These are phyloP conservation scores for Elmis aenea DNA, from an alignment of 2,888 invertebrate genomes.

Conservation along the genomic window DNA sequence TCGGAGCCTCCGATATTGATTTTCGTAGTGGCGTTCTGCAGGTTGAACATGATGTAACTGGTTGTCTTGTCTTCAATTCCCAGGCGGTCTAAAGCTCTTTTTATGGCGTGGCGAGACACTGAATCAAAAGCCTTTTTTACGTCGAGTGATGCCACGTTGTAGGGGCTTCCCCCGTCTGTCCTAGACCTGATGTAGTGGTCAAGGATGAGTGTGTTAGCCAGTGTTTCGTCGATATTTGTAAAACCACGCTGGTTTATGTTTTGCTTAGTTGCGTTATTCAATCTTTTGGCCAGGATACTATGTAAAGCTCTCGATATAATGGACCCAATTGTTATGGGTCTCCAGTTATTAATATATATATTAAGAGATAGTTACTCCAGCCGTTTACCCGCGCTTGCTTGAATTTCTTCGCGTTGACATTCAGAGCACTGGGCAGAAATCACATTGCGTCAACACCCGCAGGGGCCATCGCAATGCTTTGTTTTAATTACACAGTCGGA, in stretches of 20 bases:
- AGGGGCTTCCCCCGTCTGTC: slow-evolving; percentile 26
- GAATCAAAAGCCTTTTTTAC: slow-evolving; percentile 44
- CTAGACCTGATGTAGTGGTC: too few species aligned
- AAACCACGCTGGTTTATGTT: slow-evolving; percentile 31
- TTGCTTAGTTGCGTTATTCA: slow-evolving; percentile 9
- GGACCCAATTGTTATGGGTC: slow-evolving; percentile 31
- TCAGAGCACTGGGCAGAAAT: too few species aligned
- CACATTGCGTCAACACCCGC: too few species aligned
- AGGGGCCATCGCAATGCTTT: too few species aligned
- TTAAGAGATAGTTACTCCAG: too few species aligned
- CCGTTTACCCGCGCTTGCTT: too few species aligned
- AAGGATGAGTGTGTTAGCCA: slow-evolving; percentile 36
- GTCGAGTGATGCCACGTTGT: slow-evolving; percentile 39
- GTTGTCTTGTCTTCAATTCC: too few species aligned
- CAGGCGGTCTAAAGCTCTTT: slow-evolving; percentile 28
- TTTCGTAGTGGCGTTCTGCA: too few species aligned
- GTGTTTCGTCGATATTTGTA: slow-evolving; percentile 35
- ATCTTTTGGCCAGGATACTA: slow-evolving; percentile 20
- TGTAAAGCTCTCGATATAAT: slow-evolving; percentile 28
- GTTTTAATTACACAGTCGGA: too few species aligned
- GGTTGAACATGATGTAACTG: too few species aligned
- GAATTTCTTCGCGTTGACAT: too few species aligned
- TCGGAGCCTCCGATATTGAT: too few species aligned
- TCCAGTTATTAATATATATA: slow-evolving; percentile 28
- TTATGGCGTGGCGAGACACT: slow-evolving; percentile 22